Base-by-base conservation (phyloP, 2,113 vertebrate species). In the Lepus europaeus region DNA sequence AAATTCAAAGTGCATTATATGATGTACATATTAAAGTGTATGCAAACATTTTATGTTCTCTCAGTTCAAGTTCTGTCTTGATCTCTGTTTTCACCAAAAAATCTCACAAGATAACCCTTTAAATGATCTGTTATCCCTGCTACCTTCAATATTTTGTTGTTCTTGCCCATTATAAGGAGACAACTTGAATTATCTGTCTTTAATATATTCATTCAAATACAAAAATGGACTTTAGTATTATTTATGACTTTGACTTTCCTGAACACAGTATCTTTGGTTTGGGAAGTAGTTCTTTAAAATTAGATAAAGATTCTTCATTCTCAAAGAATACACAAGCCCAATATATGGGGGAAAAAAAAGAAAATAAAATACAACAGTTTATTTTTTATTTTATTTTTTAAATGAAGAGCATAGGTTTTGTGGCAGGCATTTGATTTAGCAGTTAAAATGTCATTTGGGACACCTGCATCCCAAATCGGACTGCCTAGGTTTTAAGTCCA, bases 271-370 rank as follows among this genome's bases (percentile, higher is more conserved):
- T 94, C 53, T 95, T 83, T 92, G 79, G 74, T 91, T 95, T 36
- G 87, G 94, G 96, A 95, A 93, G 63, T 85, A 94, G 27, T 94
- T 94, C 25, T 96, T 96, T 74, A 88, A 95, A 96, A 93, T 74
- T 89, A 95, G 82, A 87, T 89, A 93, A 94, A 96, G 80, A 91
- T 93, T n/a, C 45, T 91, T 95, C 76, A 66, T 49, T 93, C 96
- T 93, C 66, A 20, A 85, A 29, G 45, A 74, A 61, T 87, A 88
- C 1, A 16, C 31, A 94, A 95, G n/a, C 81, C 63, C 39, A 81
- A 29, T 93, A 51, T 76, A 3, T 94, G 3, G 76, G 82, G 83
- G 88, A 91, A 86, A 86, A 93, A 89, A 66, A 74, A 92, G 56
- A 59, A 59, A 59, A 19, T 19, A 17, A 96, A 94, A 89, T 33